Base-by-base conservation (phyloP, 2,888 invertebrate genomes). In the Eupeodes latifasciatus region DNA sequence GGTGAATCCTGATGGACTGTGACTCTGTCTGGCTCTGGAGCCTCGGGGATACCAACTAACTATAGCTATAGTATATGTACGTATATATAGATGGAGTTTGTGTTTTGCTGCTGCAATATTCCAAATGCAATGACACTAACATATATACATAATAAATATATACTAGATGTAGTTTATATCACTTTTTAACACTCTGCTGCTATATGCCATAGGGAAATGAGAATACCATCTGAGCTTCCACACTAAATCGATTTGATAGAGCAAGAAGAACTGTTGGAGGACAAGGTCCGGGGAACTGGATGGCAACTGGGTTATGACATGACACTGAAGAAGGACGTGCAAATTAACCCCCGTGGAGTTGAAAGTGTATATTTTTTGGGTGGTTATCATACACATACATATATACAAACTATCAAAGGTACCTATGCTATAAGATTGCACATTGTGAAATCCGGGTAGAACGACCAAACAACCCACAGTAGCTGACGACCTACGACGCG, bases 281-380 rank as follows among this genome's bases (percentile, higher is more conserved):
- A 40, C 40, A 55, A 44, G 16, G n/a, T 51, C 67, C 5, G 34
- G 10, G 51, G 5, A 51, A 47, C 7, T 64, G 2, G 27, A 27
- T 27, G 62, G 53, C 40, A 40, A 40, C 40, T 40, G 40, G 40
- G 34, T 71, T 71, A 71, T 53, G 55, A 71, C 19, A 34, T 49
- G 40, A 27, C 62, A 71, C 72, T 16, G 62, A 83, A 71, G 40
- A 83, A 87, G 79, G 71, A 83, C 76, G 79, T 83, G 86, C 83
- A 83, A 83, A 87, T 87, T 87, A 87, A 80, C 83, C 83, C 83
- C 80, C 71, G 47, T 47, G 59, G 83, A 79, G 71, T 64, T 83
- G 53, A 55, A 53, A 71, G 16, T 49, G 44, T 67, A 51, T 36
- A 67, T 51, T 51, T 79, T 83, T 80, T 34, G 86, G 76, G 66